These are phyloP conservation scores for Chaenogobius annularis DNA, from an alignment of 2,113 vertebrate genomes.

Conservation along the genomic window DNA sequence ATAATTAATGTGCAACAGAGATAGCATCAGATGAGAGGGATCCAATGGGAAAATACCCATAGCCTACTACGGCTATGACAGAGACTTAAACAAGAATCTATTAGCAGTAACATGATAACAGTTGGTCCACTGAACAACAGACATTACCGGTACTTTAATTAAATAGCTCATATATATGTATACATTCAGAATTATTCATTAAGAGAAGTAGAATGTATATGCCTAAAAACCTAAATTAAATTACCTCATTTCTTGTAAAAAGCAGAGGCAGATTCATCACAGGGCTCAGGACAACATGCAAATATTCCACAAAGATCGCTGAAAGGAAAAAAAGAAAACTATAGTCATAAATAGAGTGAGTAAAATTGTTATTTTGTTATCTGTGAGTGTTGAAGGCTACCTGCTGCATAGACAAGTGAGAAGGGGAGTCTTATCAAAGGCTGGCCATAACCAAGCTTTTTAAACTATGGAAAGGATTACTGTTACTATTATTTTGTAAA, in stretches of 20 bases:
- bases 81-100: conserved; percentile 60
- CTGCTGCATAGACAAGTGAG: conserved; percentile 83
- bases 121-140: not conserved
- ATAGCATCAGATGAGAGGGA: conserved; percentile 10
- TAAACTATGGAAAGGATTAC: conserved; percentile 77
- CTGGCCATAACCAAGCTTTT: conserved; percentile 85
- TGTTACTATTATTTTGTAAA: not conserved
- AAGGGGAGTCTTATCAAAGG: conserved; percentile 85
- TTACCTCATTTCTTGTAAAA: conserved; percentile 90
- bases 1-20: conserved; percentile 52
- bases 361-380: not conserved
- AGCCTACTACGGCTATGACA: conserved; percentile 38
- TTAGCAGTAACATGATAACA: conserved; percentile 39
- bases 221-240: not conserved
- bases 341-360: not conserved
- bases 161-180: not conserved
- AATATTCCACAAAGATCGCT: conserved; percentile 84
- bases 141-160: conserved; percentile 28
- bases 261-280: conserved; percentile 82
- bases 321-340: conserved; percentile 10
- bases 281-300: conserved; percentile 84
- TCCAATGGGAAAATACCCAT: conserved; percentile 47
- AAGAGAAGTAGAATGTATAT: not conserved
- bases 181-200: not conserved
- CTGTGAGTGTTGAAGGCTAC: conserved; percentile 63